Conservation (phyloP, 2,888 invertebrate species). For the Candidula unifasciata region DNA sequence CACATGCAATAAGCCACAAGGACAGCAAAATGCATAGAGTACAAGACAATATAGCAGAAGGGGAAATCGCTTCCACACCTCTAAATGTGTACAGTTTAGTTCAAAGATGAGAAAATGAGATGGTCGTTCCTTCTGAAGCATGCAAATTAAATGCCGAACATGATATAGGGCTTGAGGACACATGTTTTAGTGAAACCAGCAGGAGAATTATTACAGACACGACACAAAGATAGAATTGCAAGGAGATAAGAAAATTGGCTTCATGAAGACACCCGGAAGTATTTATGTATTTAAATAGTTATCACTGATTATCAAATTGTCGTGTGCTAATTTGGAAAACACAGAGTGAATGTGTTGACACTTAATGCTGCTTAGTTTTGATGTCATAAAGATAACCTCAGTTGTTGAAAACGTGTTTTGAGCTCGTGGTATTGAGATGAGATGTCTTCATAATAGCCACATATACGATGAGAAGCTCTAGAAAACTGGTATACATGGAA, state of each 20-base stretch:
- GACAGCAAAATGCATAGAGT: neutral
- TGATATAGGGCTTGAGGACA: neutral
- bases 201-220: neutral
- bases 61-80: neutral
- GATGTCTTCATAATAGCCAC: neutral
- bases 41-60: neutral
- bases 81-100: neutral
- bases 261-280: neutral
- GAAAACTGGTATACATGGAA: neutral
- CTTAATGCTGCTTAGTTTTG: too few species aligned
- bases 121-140: constrained; percentile 37
- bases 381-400: too few species aligned
- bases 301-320: too few species aligned
- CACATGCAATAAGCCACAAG: constrained; percentile 41
- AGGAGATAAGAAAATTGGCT: neutral
- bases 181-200: neutral
- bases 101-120: constrained; percentile 13
- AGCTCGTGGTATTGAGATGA: neutral
- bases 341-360: too few species aligned
- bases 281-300: too few species aligned
- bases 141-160: constrained; percentile 18
- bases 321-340: too few species aligned
- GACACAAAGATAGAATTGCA: neutral
- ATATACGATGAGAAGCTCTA: neutral
- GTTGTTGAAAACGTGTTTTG: neutral